Evolutionary conservation across 2,113 vertebrate species (phyloP).

Genomic region (Syngnathoides biaculeatus): DNA sequence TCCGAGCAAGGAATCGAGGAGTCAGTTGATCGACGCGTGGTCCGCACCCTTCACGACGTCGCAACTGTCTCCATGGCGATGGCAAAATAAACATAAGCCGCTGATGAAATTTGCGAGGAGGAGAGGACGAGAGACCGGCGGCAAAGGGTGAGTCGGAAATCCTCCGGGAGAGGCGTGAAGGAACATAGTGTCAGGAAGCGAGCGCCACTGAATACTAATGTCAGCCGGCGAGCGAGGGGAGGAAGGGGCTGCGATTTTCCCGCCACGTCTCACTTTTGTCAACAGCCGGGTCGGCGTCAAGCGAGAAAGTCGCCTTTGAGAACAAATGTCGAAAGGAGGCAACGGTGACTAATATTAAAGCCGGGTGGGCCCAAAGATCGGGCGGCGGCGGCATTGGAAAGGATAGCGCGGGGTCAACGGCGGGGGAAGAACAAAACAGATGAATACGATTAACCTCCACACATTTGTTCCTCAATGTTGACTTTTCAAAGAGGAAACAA

Average conservation of each 20-base stretch:
- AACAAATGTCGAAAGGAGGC: constrained; percentile 60
- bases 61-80: constrained; percentile 75
- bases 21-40: constrained; percentile 19
- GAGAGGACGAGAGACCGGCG: constrained; percentile 36
- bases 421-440: not conserved
- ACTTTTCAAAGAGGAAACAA: not conserved
- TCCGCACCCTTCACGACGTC: constrained; percentile 42
- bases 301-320: constrained; percentile 63
- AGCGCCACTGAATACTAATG: constrained; percentile 67
- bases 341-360: constrained; percentile 57
- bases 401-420: not conserved
- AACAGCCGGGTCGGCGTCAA: constrained; percentile 58
- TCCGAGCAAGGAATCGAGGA: too few species aligned
- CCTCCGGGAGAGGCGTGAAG: constrained; percentile 67
- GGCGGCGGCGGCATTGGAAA: constrained; percentile 15
- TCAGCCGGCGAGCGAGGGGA: constrained; percentile 9
- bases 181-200: constrained; percentile 68
- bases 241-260: not conserved
- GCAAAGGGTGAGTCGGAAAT: constrained; percentile 61
- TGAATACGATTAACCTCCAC: constrained; percentile 36
- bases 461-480: not conserved
- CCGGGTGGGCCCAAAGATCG: constrained; percentile 44
- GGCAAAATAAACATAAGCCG: constrained; percentile 59
- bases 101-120: constrained; percentile 50
- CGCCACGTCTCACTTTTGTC: constrained; percentile 53